Evolutionary conservation across 1,140 invertebrate species (phyloP).

Genomic region (Antheraea mylitta): DNA sequence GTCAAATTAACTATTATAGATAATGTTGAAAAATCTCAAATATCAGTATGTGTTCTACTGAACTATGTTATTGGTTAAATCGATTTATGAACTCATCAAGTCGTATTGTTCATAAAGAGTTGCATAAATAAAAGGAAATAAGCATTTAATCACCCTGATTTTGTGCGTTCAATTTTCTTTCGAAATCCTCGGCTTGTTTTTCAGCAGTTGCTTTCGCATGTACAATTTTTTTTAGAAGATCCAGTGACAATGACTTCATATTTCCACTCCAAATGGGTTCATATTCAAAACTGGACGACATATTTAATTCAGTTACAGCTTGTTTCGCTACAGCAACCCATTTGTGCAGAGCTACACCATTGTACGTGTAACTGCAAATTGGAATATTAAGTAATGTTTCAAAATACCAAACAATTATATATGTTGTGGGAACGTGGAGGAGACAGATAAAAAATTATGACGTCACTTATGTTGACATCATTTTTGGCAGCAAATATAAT

Average conservation of each 20-base stretch:
- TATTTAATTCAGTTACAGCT: slow-evolving; percentile 60
- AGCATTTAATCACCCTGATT: slow-evolving; percentile 42
- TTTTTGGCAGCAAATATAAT: too few species aligned
- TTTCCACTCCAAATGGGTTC: slow-evolving; percentile 60
- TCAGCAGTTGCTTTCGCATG: slow-evolving; percentile 46
- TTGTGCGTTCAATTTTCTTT: slow-evolving; percentile 38
- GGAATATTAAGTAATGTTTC: too few species aligned
- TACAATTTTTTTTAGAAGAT: slow-evolving; percentile 56
- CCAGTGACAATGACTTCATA: slow-evolving; percentile 42
- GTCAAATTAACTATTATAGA: too few species aligned
- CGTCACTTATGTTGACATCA: too few species aligned
- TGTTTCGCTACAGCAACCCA: slow-evolving; percentile 67
- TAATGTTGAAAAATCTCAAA: too few species aligned
- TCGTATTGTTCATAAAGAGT: too few species aligned
- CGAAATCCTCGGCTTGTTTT: slow-evolving; percentile 51
- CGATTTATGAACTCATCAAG: too few species aligned
- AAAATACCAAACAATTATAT: too few species aligned
- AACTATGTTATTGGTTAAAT: too few species aligned
- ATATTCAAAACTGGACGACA: slow-evolving; percentile 59
- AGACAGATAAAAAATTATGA: too few species aligned
- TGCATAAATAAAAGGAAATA: slow-evolving; percentile 4
- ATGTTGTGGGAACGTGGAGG: too few species aligned
- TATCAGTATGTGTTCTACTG: too few species aligned
- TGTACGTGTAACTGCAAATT: slow-evolving; percentile 73
- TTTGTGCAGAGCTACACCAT: slow-evolving; percentile 58